phyloP scores from a whole-genome alignment of 2,888 invertebrate species.

The Cordilura impudica region DNA sequence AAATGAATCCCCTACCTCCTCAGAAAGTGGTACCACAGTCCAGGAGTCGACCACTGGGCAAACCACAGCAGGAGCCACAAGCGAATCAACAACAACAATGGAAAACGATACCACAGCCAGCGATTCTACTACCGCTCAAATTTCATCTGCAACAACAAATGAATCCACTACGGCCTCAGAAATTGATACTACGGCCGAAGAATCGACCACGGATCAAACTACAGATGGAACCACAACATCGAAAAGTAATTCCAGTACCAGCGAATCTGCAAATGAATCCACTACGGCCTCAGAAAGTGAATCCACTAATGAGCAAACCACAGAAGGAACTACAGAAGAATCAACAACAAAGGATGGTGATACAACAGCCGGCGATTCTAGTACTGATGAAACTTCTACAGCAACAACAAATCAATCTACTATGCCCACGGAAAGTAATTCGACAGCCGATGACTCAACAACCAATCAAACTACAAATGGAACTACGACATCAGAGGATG shows the following conservation, averaged over 20 bases:
- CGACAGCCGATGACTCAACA: too few species aligned
- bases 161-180: background rate
- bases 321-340: too few species aligned
- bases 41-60: background rate
- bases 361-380: too few species aligned
- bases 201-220: background rate
- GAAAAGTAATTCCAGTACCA: background rate
- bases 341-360: too few species aligned
- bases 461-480: background rate
- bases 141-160: constrained; percentile 1
- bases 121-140: background rate
- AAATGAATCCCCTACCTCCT: background rate
- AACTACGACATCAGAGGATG: too few species aligned
- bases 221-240: background rate
- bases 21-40: background rate
- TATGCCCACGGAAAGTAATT: too few species aligned
- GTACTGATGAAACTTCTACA: background rate
- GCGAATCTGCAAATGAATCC: too few species aligned
- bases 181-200: background rate
- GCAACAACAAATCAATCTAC: too few species aligned
- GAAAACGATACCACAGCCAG: background rate
- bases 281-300: too few species aligned
- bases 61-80: background rate
- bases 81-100: background rate
- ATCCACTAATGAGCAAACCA: too few species aligned